Base-by-base conservation (phyloP, 2,888 invertebrate genomes). In the Gibbula magus region DNA sequence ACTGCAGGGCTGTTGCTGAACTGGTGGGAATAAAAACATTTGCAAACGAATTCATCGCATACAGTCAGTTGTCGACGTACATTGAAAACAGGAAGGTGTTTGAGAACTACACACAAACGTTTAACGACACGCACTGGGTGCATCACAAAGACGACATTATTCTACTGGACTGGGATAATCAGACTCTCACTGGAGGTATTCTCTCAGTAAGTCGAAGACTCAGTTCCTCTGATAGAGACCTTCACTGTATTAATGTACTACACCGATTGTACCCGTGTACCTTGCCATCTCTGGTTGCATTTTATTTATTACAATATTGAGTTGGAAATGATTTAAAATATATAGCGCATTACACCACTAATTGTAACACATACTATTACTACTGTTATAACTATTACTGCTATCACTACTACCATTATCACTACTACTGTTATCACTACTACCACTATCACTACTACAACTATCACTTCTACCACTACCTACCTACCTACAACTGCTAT, bases 1-100 rank as follows among this genome's bases (percentile, higher is more conserved):
- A 97, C 86, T 96, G 96, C 85, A 95, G 96, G 88, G 91, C 94
- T 29, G 96, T 98, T 0, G 98, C 96, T 0, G 94, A 95, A 54
- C 94, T 98, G 5, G 96, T 98, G 61, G 98, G 98, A 0, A 93
- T 97, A 29, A 99, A 99, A 94, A 96, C 96, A 0, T 95, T 97
- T 20, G 95, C 98, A 16, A 98, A 98, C 90, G 98, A 98, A 92
- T 98, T 98, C 91, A 96, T 97, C 0, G 98, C 98, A 0, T 98
- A 97, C 91, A 94, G 96, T 22, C n/a, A n/a, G 16, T 51, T 74
- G 74, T 25, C 39, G 16, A 51, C n/a, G 20, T 74, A 20, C 25
- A 39, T 74, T 51, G 25, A 74, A 0, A 87, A 87, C 81, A 51
- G 77, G 16, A 51, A 77, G 13, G 13, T 29, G 2, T 84, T 79